These are phyloP conservation scores for Dicentrarchus labrax DNA, from an alignment of 2,113 vertebrate species.

Conservation along the genomic window DNA sequence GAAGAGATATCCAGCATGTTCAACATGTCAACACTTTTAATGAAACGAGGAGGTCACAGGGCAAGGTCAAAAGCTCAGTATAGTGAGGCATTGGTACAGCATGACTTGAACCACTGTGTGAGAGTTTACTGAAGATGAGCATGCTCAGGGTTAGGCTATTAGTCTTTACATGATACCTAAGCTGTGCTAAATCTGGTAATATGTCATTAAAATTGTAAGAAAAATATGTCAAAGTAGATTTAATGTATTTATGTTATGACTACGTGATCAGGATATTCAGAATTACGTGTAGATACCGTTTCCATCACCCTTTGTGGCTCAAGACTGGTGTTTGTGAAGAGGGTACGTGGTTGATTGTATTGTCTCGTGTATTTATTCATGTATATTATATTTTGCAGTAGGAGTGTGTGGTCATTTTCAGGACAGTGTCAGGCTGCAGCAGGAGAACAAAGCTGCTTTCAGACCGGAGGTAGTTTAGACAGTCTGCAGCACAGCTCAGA, in stretches of 20 bases:
- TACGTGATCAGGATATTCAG: not conserved
- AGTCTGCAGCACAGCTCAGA: constrained; percentile 34
- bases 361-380: not conserved
- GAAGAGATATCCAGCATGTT: constrained; percentile 30
- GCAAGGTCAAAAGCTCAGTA: constrained; percentile 61
- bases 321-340: not conserved
- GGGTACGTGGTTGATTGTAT: not conserved
- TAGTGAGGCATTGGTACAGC: constrained; percentile 3
- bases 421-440: constrained; percentile 3
- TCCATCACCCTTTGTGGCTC: not conserved
- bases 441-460: constrained; percentile 78
- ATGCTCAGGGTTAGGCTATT: not conserved
- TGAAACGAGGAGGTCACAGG: constrained; percentile 73
- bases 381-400: not conserved
- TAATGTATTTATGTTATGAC: not conserved
- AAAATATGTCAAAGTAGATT: not conserved
- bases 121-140: not conserved
- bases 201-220: not conserved
- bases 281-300: not conserved
- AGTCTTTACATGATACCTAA: not conserved
- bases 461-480: constrained; percentile 21
- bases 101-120: not conserved
- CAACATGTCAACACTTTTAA: constrained; percentile 80
- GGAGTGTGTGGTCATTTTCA: constrained; percentile 2
- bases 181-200: not conserved